Evolutionary conservation across 2,797 vertebrate species (phyloP).

Genomic region (Rhinophrynus dorsalis): DNA sequence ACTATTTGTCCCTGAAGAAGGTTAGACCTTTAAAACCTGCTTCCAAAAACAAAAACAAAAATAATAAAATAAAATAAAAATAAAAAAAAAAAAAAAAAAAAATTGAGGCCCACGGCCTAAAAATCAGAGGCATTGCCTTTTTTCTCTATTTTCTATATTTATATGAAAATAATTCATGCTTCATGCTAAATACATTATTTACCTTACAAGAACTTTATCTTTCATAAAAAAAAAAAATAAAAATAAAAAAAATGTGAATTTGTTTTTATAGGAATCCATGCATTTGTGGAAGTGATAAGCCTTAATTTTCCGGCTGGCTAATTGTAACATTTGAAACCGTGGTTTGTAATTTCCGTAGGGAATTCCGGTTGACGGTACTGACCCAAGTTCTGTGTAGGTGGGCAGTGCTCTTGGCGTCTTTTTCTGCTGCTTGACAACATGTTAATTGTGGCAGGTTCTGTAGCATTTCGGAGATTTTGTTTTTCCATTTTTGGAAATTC

Average conservation of each 20-base stretch:
- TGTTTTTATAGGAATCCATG: conserved; percentile 88
- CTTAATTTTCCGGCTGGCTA: conserved; percentile 83
- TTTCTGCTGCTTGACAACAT: conserved; percentile 55
- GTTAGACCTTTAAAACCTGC: conserved; percentile 92
- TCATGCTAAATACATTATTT: conserved; percentile 99
- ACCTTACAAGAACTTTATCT: conserved; percentile 95
- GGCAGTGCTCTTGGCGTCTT: conserved; percentile 66
- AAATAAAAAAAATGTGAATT: conserved; percentile 61
- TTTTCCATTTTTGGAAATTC: conserved; percentile 57
- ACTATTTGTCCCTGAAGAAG: conserved; percentile 94
- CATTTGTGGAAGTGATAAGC: conserved; percentile 80
- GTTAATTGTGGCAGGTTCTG: conserved; percentile 76
- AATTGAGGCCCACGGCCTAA: conserved; percentile 88
- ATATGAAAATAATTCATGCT: conserved; percentile 99
- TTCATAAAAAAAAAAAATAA: conserved; percentile 76
- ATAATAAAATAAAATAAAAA: conserved; percentile 64
- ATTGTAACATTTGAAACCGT: conserved; percentile 54
- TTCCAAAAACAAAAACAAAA: conserved; percentile 75
- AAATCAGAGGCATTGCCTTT: conserved; percentile 93
- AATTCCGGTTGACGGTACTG: conserved; percentile 70
- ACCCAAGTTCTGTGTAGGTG: conserved; percentile 79
- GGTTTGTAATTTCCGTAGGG: conserved; percentile 86
- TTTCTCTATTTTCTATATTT: conserved; percentile 95
- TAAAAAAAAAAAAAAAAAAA: conserved; percentile 68
- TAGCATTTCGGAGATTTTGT: conserved; percentile 59